A percentile compares a stretch with the other conserved stretches of the same genome.
These are phyloP conservation scores for Dasysyrphus tricinctus DNA, from an alignment of 2,888 invertebrate genomes.

Conservation along the genomic window DNA sequence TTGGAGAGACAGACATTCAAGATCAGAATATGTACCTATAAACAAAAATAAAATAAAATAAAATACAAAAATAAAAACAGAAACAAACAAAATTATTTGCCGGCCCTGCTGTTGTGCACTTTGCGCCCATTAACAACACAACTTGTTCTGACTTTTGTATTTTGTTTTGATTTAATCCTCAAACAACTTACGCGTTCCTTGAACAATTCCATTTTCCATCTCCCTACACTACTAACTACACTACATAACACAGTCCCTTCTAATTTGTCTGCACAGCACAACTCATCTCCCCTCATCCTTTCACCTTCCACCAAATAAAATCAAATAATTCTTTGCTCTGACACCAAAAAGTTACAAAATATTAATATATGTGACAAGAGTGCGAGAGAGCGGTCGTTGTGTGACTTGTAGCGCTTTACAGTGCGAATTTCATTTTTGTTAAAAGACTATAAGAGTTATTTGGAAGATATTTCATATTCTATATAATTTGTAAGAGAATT, in stretches of 20 bases:
- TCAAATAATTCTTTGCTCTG: conserved; percentile 10
- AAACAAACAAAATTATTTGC: neutral
- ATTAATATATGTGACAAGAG: conserved; percentile 44
- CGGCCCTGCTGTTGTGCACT: conserved; percentile 10
- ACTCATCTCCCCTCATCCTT: neutral
- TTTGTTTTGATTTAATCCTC: conserved; percentile 20
- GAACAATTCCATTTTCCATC: conserved; percentile 34
- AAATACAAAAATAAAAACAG: neutral
- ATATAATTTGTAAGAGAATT: conserved; percentile 20
- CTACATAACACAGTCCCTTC: neutral
- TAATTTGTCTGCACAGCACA: neutral
- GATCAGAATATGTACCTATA: neutral
- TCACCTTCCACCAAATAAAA: neutral
- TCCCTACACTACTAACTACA: neutral
- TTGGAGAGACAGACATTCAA: neutral
- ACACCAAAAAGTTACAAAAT: conserved; percentile 24
- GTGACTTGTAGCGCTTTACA: neutral
- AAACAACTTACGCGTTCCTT: conserved; percentile 4
- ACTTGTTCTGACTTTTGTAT: conserved; percentile 31
- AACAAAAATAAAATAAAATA: too few relatives aligned
- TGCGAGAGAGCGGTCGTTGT: neutral
- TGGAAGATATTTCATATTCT: conserved; percentile 40
- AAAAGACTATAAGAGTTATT: conserved; percentile 16
- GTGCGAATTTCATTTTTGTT: conserved; percentile 42
- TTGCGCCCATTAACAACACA: conserved; percentile 42